Conservation (phyloP, 2,113 vertebrate genomes). For the Andinoacara biseriatus region DNA sequence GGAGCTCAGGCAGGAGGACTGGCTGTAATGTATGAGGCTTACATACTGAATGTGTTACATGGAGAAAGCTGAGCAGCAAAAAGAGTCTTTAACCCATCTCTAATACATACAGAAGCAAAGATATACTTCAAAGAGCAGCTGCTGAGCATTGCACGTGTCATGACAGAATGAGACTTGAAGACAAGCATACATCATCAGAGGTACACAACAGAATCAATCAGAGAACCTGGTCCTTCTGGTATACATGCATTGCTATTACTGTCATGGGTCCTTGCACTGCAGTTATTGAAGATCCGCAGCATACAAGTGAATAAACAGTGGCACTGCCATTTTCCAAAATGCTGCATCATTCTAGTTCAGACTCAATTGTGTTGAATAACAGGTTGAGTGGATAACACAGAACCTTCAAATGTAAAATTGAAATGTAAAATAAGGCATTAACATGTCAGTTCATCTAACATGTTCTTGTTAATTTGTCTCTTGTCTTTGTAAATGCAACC, state of each 20-base stretch:
- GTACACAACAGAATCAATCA: not conserved
- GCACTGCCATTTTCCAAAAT: not conserved
- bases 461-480: not conserved
- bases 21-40: fast-evolving
- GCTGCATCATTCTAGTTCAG: not conserved
- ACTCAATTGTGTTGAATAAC: not conserved
- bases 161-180: not conserved
- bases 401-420: not conserved
- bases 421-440: constrained; percentile 1
- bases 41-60: not conserved
- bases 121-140: not conserved
- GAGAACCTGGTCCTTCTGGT: not conserved
- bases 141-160: not conserved
- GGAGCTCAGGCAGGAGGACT: not conserved
- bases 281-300: not conserved
- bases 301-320: not conserved
- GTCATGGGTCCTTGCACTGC: not conserved
- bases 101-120: not conserved
- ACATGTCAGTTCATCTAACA: not conserved
- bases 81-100: not conserved
- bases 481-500: not conserved
- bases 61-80: not conserved
- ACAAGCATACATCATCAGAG: not conserved
- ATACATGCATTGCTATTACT: not conserved
- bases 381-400: not conserved